These are phyloP conservation scores for Cossypha polioptera DNA, from an alignment of 2,797 vertebrate species.

Conservation along the genomic window DNA sequence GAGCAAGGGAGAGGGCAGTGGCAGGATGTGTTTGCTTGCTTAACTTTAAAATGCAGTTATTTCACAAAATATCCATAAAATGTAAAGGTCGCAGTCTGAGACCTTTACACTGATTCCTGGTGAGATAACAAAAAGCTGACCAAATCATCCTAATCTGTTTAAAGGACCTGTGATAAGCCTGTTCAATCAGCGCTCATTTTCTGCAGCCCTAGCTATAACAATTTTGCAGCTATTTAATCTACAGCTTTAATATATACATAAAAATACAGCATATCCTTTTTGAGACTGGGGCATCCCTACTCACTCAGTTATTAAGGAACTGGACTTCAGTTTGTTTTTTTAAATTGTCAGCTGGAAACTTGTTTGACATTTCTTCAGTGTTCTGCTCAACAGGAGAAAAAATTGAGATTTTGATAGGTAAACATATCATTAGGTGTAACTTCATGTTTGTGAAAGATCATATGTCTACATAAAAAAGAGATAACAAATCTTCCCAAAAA, in stretches of 20 bases:
- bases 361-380: neutral
- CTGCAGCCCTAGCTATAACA: neutral
- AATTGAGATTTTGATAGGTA: neutral
- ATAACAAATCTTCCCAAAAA: neutral
- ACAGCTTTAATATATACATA: neutral
- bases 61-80: neutral
- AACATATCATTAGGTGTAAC: neutral
- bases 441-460: neutral
- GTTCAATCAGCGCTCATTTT: neutral
- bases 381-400: neutral
- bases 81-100: neutral
- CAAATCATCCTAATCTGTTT: neutral
- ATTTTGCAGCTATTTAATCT: neutral
- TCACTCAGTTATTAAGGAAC: neutral
- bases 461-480: neutral
- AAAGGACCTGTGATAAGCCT: neutral
- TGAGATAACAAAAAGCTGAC: neutral
- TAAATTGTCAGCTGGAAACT: neutral
- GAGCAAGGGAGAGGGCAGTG: accelerated
- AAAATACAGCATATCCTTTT: accelerated
- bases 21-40: neutral
- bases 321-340: neutral
- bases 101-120: neutral
- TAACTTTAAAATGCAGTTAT: neutral
- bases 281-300: no score